phyloP scores from a whole-genome alignment of 92 coral and sea anemone species.

The Chrysogorgia sp. region DNA sequence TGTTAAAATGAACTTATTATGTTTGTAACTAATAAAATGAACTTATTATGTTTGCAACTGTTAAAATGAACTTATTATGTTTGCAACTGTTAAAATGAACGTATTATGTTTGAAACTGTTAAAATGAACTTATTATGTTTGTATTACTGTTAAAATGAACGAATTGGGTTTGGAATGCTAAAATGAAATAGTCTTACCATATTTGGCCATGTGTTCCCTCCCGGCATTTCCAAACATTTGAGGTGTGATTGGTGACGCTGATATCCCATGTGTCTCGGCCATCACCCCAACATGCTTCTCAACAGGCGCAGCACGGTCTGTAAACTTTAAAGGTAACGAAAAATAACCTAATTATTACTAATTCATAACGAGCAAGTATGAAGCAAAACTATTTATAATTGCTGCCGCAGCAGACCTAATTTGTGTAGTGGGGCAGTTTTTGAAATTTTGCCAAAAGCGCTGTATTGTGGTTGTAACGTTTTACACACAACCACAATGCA shows the following conservation, averaged over 20 bases:
- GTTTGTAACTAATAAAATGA: too few relatives aligned
- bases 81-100: too few relatives aligned
- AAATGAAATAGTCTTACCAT: slow-evolving; percentile 57
- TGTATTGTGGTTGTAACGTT: too few relatives aligned
- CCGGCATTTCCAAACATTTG: slow-evolving; percentile 99
- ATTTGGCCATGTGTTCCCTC: slow-evolving; percentile 95
- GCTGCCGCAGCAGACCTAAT: too few relatives aligned
- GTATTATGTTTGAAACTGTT: background rate
- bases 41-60: too few relatives aligned
- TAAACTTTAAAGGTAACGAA: slow-evolving; percentile 43
- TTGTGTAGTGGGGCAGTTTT: too few relatives aligned
- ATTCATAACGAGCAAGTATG: background rate
- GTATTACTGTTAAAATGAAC: too few relatives aligned
- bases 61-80: too few relatives aligned
- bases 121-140: background rate
- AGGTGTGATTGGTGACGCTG: slow-evolving; percentile 89
- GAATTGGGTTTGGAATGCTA: background rate
- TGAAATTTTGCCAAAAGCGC: too few relatives aligned
- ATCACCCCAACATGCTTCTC: slow-evolving; percentile 80
- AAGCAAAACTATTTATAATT: too few relatives aligned
- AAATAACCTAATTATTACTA: background rate
- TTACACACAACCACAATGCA: too few relatives aligned
- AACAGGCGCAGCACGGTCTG: slow-evolving; percentile 82
- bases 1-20: too few relatives aligned
- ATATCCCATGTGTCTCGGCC: slow-evolving; percentile 72